Conservation (phyloP, 1,140 invertebrate species). For the Phymorhynchus buccinoides region DNA sequence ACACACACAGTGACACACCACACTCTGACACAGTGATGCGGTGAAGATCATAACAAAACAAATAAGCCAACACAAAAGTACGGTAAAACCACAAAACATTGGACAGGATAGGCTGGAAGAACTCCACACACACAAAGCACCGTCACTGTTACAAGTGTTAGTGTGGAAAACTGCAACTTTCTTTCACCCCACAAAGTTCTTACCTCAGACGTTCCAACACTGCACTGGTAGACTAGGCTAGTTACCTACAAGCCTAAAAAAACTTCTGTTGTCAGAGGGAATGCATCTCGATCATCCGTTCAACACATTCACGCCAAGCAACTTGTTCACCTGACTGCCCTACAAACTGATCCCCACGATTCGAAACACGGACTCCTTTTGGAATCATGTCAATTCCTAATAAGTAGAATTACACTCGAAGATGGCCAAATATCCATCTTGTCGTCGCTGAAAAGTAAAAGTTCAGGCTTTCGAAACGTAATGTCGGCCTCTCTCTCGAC, state of each 20-base stretch:
- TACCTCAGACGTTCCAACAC: constrained; percentile 19
- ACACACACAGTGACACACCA: too few relatives aligned
- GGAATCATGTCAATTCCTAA: not conserved
- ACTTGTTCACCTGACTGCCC: not conserved
- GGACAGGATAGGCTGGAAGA: not conserved
- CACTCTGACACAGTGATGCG: too few relatives aligned
- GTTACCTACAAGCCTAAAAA: too few relatives aligned
- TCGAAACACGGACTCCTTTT: not conserved
- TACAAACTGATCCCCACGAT: constrained; percentile 1
- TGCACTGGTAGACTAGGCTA: too few relatives aligned
- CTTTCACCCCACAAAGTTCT: not conserved
- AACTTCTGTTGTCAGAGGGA: constrained; percentile 4
- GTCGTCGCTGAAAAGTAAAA: not conserved
- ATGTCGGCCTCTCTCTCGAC: constrained; percentile 22
- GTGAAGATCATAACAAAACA: too few relatives aligned
- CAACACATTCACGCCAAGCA: constrained; percentile 23
- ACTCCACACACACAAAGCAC: too few relatives aligned
- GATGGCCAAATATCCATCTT: constrained; percentile 8
- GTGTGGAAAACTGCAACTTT: not conserved
- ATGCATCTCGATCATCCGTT: not conserved
- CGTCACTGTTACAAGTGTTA: too few relatives aligned
- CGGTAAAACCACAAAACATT: not conserved
- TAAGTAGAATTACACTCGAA: not conserved
- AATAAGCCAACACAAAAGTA: too few relatives aligned
- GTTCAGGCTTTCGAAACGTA: constrained; percentile 26